Conservation (phyloP, 1,140 invertebrate species). For the Mactra quadrangularis region DNA sequence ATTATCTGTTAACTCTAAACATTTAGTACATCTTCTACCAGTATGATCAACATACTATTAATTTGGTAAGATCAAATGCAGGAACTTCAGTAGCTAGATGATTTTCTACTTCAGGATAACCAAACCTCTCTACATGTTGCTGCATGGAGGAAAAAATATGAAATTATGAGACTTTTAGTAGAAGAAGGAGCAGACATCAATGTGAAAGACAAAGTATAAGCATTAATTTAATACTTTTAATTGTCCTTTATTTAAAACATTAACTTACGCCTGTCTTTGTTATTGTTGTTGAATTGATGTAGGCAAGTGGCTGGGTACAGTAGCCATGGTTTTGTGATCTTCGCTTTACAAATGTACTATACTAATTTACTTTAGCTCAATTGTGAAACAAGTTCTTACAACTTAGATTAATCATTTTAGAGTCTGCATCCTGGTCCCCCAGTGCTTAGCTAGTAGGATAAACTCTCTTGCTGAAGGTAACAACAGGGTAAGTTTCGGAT, state of each 20-base stretch:
- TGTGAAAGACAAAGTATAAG: conserved; percentile 12
- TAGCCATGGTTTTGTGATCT: background rate
- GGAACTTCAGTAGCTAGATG: no score
- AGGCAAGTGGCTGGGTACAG: background rate
- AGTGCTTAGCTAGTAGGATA: background rate
- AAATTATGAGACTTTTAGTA: conserved; percentile 7
- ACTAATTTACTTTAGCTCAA: no score
- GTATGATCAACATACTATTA: no score
- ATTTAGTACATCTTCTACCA: no score
- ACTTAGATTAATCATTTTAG: no score
- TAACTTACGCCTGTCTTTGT: background rate
- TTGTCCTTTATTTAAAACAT: background rate
- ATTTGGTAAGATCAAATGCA: no score
- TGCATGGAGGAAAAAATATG: conserved; percentile 23
- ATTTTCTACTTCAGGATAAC: background rate
- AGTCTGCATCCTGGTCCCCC: no score
- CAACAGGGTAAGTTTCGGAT: background rate
- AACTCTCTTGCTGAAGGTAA: no score
- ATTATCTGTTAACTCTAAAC: no score
- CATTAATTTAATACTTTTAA: background rate
- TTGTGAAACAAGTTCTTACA: no score
- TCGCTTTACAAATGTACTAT: background rate
- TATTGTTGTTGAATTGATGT: background rate
- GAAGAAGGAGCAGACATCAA: conserved; percentile 22
- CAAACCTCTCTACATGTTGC: conserved; percentile 19